Conservation (phyloP, 1,140 invertebrate genomes). For the Pachyrhynchus sulphureomaculatus region DNA sequence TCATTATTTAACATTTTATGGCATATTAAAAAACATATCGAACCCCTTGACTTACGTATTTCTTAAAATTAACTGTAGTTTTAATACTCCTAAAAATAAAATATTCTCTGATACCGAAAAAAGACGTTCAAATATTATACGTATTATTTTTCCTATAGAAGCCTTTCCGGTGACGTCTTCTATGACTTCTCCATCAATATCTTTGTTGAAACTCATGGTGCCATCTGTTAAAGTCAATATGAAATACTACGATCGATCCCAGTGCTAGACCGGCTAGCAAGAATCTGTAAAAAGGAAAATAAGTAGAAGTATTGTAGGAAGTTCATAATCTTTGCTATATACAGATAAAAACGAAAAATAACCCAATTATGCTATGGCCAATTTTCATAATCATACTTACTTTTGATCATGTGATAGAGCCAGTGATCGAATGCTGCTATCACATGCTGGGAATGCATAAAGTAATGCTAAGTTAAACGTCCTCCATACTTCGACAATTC, state of each 20-base stretch:
- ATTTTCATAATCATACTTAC: constrained; percentile 66
- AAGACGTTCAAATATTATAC: constrained; percentile 12
- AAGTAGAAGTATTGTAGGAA: too few relatives aligned
- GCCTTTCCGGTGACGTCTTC: constrained; percentile 16
- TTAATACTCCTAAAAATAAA: background rate
- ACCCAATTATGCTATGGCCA: too few relatives aligned
- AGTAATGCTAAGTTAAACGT: constrained; percentile 95
- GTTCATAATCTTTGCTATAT: too few relatives aligned
- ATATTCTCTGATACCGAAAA: background rate
- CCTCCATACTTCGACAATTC: constrained; percentile 97
- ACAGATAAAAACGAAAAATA: too few relatives aligned
- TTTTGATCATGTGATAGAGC: constrained; percentile 96
- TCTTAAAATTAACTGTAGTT: too few relatives aligned
- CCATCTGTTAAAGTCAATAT: constrained; percentile 99
- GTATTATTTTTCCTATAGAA: constrained; percentile 20
- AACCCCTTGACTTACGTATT: too few relatives aligned
- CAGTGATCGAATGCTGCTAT: constrained; percentile 88
- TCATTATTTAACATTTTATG: too few relatives aligned
- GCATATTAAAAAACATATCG: too few relatives aligned
- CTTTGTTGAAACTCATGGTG: constrained; percentile 97
- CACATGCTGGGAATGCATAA: constrained; percentile 96
- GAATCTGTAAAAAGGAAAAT: constrained; percentile 84
- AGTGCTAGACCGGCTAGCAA: constrained; percentile 93
- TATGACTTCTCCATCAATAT: constrained; percentile 60
- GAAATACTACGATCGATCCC: constrained; percentile 97